Conservation (phyloP, 2,888 invertebrate species). For the Polia nebulosa region DNA sequence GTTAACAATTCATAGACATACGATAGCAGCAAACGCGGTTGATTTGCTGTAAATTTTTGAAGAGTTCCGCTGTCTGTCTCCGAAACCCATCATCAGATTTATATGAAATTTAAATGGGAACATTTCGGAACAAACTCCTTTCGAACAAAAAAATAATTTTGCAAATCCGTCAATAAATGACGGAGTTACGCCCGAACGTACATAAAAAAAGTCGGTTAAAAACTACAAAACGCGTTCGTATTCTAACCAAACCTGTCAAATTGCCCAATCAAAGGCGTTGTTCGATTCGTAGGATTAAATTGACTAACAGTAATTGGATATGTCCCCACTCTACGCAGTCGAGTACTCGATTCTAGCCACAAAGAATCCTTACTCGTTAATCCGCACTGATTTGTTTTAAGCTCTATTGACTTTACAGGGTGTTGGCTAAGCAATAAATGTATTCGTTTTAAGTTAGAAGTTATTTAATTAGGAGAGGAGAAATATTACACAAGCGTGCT, state of each 20-base stretch:
- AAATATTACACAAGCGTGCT: not conserved
- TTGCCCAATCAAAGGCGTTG: conserved; percentile 72
- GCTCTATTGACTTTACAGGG: conserved; percentile 68
- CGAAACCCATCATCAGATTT: too few relatives aligned
- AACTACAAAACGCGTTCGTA: conserved; percentile 8
- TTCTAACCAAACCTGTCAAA: conserved; percentile 64
- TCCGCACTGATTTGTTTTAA: conserved; percentile 69
- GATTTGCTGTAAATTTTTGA: too few relatives aligned
- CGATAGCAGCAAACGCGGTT: too few relatives aligned
- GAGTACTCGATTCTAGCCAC: conserved; percentile 57
- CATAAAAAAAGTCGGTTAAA: too few relatives aligned
- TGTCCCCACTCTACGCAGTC: conserved; percentile 46
- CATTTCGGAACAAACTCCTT: too few relatives aligned
- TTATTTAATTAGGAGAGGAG: conserved; percentile 28
- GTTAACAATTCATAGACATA: too few relatives aligned
- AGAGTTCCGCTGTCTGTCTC: too few relatives aligned
- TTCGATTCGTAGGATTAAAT: conserved; percentile 62
- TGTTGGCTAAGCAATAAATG: conserved; percentile 59
- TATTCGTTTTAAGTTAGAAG: conserved; percentile 36
- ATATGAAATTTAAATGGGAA: too few relatives aligned
- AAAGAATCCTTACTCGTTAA: conserved; percentile 68
- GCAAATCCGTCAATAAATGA: too few relatives aligned
- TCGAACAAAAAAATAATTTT: too few relatives aligned
- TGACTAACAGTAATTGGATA: conserved; percentile 68
- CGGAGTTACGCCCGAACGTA: too few relatives aligned